These are phyloP conservation scores for Brachirus orientalis DNA, from an alignment of 2,113 vertebrate species.

Conservation along the genomic window DNA sequence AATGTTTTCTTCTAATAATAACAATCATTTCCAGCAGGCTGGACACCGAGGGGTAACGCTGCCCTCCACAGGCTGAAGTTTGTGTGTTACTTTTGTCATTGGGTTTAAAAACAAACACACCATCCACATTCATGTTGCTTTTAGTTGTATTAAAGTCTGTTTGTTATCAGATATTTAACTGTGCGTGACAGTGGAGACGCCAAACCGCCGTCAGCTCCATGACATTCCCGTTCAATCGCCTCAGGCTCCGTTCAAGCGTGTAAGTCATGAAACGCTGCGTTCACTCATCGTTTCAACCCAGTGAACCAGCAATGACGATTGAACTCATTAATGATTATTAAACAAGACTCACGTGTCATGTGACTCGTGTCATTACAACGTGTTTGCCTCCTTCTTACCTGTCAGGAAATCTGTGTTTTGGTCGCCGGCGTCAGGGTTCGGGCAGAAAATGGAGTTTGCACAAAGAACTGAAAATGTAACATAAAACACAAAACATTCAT, in stretches of 20 bases:
- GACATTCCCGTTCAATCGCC: background rate
- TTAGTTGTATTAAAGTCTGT: too few species aligned
- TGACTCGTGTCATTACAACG: background rate
- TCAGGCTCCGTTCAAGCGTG: background rate
- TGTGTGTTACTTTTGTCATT: too few species aligned
- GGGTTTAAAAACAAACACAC: too few species aligned
- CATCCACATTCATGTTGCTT: too few species aligned
- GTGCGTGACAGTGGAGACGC: too few species aligned
- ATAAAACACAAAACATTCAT: background rate
- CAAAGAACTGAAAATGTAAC: conserved; percentile 39
- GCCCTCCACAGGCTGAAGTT: too few species aligned
- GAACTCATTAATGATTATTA: background rate
- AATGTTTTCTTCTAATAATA: too few species aligned
- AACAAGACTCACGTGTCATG: background rate
- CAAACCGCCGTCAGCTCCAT: background rate
- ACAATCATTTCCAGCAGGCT: too few species aligned
- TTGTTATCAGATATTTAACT: too few species aligned
- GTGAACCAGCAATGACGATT: background rate
- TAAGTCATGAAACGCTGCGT: background rate
- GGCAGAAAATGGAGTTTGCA: conserved; percentile 56
- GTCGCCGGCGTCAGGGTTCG: conserved; percentile 48
- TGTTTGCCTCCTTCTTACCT: conserved; percentile 67
- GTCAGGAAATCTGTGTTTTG: conserved; percentile 35
- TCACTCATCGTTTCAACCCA: background rate
- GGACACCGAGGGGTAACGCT: too few species aligned